Evolutionary conservation across 2,888 invertebrate species (phyloP), one percentile per base, ranked within the genome.

Genomic region (Polydrusus tereticollis): DNA sequence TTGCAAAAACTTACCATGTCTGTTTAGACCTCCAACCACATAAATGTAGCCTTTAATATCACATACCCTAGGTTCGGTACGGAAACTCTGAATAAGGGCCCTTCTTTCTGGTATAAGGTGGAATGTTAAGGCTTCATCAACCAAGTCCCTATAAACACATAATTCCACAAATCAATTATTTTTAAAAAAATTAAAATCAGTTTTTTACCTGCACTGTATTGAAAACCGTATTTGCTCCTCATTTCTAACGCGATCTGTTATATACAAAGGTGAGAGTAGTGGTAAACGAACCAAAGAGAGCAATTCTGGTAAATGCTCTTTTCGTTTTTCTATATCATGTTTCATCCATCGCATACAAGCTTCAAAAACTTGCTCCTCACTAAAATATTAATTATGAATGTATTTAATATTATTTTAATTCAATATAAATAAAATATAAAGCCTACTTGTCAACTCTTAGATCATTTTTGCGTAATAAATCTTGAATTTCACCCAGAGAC

Each of bases 91-190:
- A 74, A 95, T 85, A 47, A 93, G 83, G n/a, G 90, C 89, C 6
- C 95, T 87, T 74, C 95, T 86, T 83, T 96, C 95, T 0, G 96
- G 96, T 88, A 96, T 92, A 69, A 96, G 86, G 84, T 95, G 94
- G 84, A 93, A 96, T 82, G 95, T 95, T 82, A 93, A 90, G 0
- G 96, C 96, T 85, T 95, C 96, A 83, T 96, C 96, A 62, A 96
- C 83, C 55, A 95, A 86, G 86, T 96, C 95, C 78, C 92, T 91
- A 81, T 10, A 72, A 72, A 18, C 43, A 38, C 3, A 63, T 55
- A 8, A n/a, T 38, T 7, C 1, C 33, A n/a, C n/a, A 38, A 29
- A 36, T 2, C 1, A 47, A 45, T 47, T 26, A 38, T 12, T 8
- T 4, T 26, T 26, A 26, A 38, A 2, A 38, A 38, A 4, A 38